These are phyloP conservation scores for Liolophura sinensis DNA, from an alignment of 1,140 invertebrate genomes.

Conservation along the genomic window DNA sequence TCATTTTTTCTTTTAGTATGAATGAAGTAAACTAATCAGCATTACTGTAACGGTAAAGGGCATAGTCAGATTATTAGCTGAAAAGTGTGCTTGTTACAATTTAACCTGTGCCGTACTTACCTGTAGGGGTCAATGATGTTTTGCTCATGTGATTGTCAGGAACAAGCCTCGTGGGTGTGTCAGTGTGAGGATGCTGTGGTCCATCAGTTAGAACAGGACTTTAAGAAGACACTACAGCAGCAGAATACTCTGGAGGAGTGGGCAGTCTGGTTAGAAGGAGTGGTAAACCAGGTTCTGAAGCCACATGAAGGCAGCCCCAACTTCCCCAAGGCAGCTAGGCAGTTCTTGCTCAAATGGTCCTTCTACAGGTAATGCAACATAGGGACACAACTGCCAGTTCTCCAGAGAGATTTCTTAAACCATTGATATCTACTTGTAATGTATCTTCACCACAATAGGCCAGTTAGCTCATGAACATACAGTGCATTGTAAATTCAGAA, in stretches of 20 bases:
- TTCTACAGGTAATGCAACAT: constrained; percentile 86
- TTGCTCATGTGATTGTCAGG: constrained; percentile 52
- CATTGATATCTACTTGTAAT: no score
- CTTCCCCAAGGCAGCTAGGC: constrained; percentile 82
- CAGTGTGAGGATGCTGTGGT: constrained; percentile 89
- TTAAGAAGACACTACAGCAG: constrained; percentile 89
- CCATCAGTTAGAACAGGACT: constrained; percentile 86
- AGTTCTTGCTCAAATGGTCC: constrained; percentile 98
- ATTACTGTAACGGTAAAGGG: no score
- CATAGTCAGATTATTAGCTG: no score
- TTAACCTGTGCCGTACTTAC: background rate
- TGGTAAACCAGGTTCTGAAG: constrained; percentile 83
- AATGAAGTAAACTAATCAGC: no score
- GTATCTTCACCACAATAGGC: no score
- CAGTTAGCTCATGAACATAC: no score
- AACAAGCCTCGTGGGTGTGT: constrained; percentile 95
- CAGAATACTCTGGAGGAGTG: constrained; percentile 95
- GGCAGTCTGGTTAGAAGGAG: constrained; percentile 94
- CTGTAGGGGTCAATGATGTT: constrained; percentile 9
- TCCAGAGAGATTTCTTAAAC: no score
- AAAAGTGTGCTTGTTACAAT: background rate
- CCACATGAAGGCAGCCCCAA: constrained; percentile 75
- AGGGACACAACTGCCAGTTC: no score
- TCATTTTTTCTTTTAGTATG: no score
- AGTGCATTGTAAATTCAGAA: no score